These are phyloP conservation scores for Geopemphigus sp. DNA, from an alignment of 1,140 invertebrate genomes.

Conservation along the genomic window DNA sequence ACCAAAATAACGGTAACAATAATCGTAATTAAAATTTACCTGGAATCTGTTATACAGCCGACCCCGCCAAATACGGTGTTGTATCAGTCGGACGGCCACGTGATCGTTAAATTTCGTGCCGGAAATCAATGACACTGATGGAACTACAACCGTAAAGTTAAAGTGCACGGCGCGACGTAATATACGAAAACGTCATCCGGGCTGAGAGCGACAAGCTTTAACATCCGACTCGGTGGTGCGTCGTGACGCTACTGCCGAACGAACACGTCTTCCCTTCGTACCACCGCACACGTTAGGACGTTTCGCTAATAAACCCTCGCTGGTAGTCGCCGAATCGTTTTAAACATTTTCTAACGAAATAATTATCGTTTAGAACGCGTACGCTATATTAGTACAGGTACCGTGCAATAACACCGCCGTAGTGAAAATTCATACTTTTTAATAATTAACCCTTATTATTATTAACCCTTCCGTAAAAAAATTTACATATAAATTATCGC, in stretches of 20 bases:
- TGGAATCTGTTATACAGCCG: no score
- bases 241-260: conserved; percentile 25
- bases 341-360: not conserved
- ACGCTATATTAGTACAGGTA: no score
- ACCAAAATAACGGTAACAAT: no score
- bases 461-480: no score
- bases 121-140: not conserved
- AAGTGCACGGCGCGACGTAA: not conserved
- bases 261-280: conserved; percentile 4
- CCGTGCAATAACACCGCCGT: no score
- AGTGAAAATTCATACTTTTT: no score
- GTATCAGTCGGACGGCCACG: no score
- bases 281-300: conserved; percentile 8
- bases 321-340: not conserved
- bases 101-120: not conserved
- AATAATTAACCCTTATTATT: no score
- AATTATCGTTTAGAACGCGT: no score
- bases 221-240: conserved; percentile 42
- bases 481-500: not conserved
- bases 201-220: not conserved
- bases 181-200: not conserved
- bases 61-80: no score
- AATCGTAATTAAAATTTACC: no score
- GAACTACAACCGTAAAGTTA: not conserved
- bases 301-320: not conserved